A percentile compares a stretch with the other conserved stretches of the same genome.
Evolutionary conservation across 2,888 invertebrate genomes (phyloP).

Genomic region (Ectemnius lituratus): DNA sequence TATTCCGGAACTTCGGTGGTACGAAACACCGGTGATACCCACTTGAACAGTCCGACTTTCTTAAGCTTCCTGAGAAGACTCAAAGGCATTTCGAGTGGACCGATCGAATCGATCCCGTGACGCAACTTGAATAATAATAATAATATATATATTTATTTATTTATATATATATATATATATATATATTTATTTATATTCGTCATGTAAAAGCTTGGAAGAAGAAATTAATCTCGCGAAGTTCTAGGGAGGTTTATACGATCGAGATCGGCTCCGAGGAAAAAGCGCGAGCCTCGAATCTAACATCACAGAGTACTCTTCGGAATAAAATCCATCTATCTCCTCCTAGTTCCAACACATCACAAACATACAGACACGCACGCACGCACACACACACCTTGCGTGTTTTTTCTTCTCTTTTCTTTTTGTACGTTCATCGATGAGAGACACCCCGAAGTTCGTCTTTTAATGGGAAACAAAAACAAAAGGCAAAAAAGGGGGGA

Average conservation of each 20-base stretch:
- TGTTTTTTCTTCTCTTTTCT: no score
- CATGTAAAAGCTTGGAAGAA: constrained; percentile 28
- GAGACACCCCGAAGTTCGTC: no score
- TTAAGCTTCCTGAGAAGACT: no score
- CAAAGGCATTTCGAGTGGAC: background rate
- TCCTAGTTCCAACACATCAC: constrained; percentile 13
- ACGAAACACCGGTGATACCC: no score
- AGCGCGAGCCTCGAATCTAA: constrained; percentile 20
- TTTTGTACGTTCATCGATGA: no score
- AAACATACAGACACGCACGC: no score
- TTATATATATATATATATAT: constrained; percentile 1
- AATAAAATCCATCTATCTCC: constrained; percentile 33
- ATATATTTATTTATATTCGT: constrained; percentile 14
- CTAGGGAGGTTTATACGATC: background rate
- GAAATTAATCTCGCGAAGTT: constrained; percentile 1
- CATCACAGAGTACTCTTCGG: constrained; percentile 47
- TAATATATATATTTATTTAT: background rate
- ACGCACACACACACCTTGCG: no score
- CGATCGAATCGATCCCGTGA: constrained; percentile 2
- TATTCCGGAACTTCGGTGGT: no score
- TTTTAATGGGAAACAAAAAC: no score
- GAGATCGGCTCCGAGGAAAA: background rate
- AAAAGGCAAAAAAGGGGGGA: no score
- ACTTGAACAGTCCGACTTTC: no score
- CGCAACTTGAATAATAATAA: background rate